Evolutionary conservation across 2,888 invertebrate genomes (phyloP).

Genomic region (Leucoma salicis): DNA sequence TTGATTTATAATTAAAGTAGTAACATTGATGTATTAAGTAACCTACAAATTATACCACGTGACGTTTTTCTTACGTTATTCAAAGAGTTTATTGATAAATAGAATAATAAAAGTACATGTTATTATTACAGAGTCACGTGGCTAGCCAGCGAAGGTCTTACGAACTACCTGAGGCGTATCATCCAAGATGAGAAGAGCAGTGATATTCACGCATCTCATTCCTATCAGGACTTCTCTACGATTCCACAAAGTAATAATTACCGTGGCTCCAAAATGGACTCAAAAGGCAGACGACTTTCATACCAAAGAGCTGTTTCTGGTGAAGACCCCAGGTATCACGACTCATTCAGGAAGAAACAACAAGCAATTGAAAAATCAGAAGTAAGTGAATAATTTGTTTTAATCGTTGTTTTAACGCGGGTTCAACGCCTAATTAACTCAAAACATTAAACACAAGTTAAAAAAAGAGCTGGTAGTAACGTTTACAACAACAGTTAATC

Average conservation of each 20-base stretch:
- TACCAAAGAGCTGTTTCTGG: constrained; percentile 74
- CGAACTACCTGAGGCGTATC: constrained; percentile 63
- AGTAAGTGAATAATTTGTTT: constrained; percentile 38
- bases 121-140: constrained; percentile 64
- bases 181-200: constrained; percentile 60
- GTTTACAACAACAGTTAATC: too few species aligned
- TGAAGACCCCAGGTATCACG: constrained; percentile 61
- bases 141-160: constrained; percentile 69
- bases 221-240: constrained; percentile 59
- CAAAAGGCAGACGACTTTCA: constrained; percentile 64
- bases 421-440: too few species aligned
- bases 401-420: too few species aligned
- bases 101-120: too few species aligned
- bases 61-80: too few species aligned
- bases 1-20: too few species aligned
- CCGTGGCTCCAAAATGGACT: constrained; percentile 41
- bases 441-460: too few species aligned
- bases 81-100: too few species aligned
- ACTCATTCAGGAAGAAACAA: constrained; percentile 46
- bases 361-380: constrained; percentile 50
- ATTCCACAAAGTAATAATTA: constrained; percentile 53
- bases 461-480: too few species aligned
- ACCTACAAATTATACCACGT: too few species aligned
- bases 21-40: too few species aligned
- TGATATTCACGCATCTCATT: constrained; percentile 51